Evolutionary conservation across 2,113 vertebrate species (phyloP).

Genomic region (Sturnus vulgaris): DNA sequence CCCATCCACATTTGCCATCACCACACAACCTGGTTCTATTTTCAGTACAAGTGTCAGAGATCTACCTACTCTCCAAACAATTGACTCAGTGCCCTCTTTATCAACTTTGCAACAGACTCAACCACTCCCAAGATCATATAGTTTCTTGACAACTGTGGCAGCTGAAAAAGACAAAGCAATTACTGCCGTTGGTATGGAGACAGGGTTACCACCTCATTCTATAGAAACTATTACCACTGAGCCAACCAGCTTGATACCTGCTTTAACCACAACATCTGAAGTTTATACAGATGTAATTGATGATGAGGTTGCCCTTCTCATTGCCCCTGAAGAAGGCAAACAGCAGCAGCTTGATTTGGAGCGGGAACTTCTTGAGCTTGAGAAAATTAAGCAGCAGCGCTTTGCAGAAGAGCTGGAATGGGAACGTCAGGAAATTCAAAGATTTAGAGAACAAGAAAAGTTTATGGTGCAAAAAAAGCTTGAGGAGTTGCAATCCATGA

Average conservation of each 20-base stretch:
- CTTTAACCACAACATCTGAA: conserved; percentile 84
- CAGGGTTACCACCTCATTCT: conserved; percentile 71
- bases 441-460: conserved; percentile 95
- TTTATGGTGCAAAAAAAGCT: conserved; percentile 96
- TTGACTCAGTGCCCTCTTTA: conserved; percentile 85
- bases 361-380: conserved; percentile 92
- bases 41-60: conserved; percentile 84
- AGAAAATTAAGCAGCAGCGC: conserved; percentile 95
- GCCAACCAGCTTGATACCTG: conserved; percentile 74
- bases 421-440: conserved; percentile 97
- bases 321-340: conserved; percentile 89
- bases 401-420: conserved; percentile 96
- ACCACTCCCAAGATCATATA: conserved; percentile 82
- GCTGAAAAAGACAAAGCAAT: conserved; percentile 75
- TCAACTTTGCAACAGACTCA: conserved; percentile 81
- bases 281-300: conserved; percentile 86
- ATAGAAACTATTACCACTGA: conserved; percentile 80
- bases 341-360: conserved; percentile 93
- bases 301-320: conserved; percentile 84
- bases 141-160: conserved; percentile 81
- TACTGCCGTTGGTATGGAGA: conserved; percentile 76
- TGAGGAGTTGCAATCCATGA: conserved; percentile 93
- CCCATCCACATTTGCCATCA: conserved; percentile 92
- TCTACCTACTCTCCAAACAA: conserved; percentile 83
- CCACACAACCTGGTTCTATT: conserved; percentile 94